A percentile compares a stretch with the other conserved stretches of the same genome.
phyloP scores from a whole-genome alignment of 2,888 invertebrate genomes.

The Incurvaria masculella region DNA sequence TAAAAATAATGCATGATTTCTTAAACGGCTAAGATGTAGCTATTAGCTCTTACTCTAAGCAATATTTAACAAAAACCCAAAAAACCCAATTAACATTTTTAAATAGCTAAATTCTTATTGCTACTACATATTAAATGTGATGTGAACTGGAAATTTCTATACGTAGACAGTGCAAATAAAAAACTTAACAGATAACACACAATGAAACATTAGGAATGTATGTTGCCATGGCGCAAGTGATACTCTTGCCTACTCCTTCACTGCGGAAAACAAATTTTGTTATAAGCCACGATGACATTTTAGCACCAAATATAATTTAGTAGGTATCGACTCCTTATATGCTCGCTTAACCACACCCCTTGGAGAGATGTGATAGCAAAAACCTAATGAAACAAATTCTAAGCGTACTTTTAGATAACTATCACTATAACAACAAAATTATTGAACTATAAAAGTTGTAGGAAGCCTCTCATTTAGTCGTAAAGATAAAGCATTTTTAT shows the following conservation, averaged over 20 bases:
- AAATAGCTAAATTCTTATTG: background rate
- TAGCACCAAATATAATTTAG: conserved; percentile 39
- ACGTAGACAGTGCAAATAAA: background rate
- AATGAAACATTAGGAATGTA: too few species aligned
- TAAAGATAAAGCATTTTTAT: conserved; percentile 27
- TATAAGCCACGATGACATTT: conserved; percentile 19
- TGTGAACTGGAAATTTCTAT: too few species aligned
- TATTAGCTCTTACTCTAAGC: background rate
- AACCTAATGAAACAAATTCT: conserved; percentile 45
- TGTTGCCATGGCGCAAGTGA: too few species aligned
- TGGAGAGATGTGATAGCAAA: background rate
- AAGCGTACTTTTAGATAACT: conserved; percentile 44
- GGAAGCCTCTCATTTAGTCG: conserved; percentile 42
- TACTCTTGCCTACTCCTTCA: too few species aligned
- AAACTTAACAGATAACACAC: background rate
- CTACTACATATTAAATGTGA: background rate
- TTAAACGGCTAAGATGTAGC: background rate
- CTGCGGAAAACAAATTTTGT: background rate
- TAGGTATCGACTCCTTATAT: conserved; percentile 23
- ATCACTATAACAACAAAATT: conserved; percentile 53
- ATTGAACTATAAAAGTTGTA: conserved; percentile 41
- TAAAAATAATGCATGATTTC: background rate
- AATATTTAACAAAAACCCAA: background rate
- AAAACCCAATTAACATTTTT: background rate
- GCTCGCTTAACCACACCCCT: background rate